phyloP scores from a whole-genome alignment of 1,140 invertebrate genomes.

The Nymphalis io region DNA sequence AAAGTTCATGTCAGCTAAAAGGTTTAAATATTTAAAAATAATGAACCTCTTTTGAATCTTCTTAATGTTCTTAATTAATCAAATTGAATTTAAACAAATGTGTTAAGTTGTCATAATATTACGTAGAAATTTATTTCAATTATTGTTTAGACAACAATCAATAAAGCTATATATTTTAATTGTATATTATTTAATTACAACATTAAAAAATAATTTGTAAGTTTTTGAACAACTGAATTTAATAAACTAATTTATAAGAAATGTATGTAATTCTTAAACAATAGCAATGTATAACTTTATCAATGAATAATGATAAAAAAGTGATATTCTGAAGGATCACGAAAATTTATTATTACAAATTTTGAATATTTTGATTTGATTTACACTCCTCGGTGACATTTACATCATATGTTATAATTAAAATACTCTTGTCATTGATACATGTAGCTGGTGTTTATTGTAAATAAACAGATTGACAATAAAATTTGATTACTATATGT shows the following conservation, averaged over 20 bases:
- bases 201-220: too few relatives aligned
- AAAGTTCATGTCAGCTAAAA: neutral
- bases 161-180: too few relatives aligned
- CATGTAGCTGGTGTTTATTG: constrained; percentile 51
- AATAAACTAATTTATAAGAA: too few relatives aligned
- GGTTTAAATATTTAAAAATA: neutral
- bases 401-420: neutral
- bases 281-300: too few relatives aligned
- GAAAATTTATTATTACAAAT: neutral
- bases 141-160: too few relatives aligned
- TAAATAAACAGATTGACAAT: constrained; percentile 78
- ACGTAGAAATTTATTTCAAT: too few relatives aligned
- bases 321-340: neutral
- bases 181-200: too few relatives aligned
- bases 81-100: too few relatives aligned
- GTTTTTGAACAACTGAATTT: too few relatives aligned
- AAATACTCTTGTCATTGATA: neutral
- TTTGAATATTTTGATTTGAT: constrained; percentile 20
- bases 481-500: constrained; percentile 70
- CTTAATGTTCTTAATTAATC: neutral
- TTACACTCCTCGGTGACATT: neutral
- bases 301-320: neutral
- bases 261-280: too few relatives aligned
- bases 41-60: neutral
- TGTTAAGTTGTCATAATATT: too few relatives aligned